Percentiles rank a stretch among this genome's conserved stretches.
Conservation (phyloP, 2,113 vertebrate genomes). For the Anser cygnoides region DNA sequence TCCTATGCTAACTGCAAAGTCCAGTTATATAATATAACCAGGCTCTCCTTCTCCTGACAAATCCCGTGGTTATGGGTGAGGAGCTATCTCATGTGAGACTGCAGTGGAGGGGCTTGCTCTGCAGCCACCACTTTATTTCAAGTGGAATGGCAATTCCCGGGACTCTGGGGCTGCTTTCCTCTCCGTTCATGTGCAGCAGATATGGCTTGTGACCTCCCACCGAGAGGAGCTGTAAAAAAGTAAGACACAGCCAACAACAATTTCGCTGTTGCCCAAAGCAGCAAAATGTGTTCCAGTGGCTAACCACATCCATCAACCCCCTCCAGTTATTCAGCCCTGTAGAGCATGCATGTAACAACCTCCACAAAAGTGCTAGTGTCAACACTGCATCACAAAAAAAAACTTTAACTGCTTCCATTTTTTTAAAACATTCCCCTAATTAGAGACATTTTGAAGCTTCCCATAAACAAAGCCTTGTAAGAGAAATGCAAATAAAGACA, state of each 20-base stretch:
- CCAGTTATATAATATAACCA: too few species aligned
- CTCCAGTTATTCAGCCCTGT: fast-evolving
- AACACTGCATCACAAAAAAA: background rate
- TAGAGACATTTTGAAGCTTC: background rate
- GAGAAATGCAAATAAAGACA: background rate
- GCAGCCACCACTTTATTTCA: background rate
- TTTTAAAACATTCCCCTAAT: background rate
- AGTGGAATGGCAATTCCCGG: fast-evolving
- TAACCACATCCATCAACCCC: background rate
- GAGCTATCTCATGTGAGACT: background rate
- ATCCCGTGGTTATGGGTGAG: background rate
- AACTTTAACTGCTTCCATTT: background rate
- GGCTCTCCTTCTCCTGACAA: background rate
- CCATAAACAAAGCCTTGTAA: background rate
- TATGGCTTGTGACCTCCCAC: background rate
- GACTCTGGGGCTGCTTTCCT: background rate
- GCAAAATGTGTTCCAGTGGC: background rate
- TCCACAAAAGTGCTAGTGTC: fast-evolving
- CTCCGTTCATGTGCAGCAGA: background rate
- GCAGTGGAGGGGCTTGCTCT: background rate
- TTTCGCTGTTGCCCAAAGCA: background rate
- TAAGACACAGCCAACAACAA: background rate
- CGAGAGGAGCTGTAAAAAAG: background rate
- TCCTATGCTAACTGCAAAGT: background rate
- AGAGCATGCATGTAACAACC: fast-evolving